Percentiles rank a stretch among this genome's conserved stretches.
These are phyloP conservation scores for Varanus komodoensis DNA, from an alignment of 2,113 vertebrate species.

Conservation along the genomic window DNA sequence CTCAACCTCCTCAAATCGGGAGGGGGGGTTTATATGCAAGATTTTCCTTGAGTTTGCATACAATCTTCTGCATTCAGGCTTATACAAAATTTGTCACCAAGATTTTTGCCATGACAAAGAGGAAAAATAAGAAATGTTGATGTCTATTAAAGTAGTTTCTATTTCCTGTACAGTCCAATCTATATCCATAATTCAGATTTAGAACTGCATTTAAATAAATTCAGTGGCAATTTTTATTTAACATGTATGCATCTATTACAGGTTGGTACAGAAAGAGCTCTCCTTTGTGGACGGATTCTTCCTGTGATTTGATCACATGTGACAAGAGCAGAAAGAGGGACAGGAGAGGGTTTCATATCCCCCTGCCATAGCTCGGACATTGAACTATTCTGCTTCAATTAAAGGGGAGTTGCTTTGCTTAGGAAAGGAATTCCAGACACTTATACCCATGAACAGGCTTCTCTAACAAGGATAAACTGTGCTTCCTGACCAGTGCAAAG, in stretches of 20 bases:
- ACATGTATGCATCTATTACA: conserved; percentile 1
- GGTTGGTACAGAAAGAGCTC: conserved; percentile 46
- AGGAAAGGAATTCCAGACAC: conserved; percentile 42
- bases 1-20: neutral
- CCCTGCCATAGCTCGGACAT: conserved; percentile 63
- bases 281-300: conserved; percentile 64
- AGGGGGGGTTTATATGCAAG: neutral
- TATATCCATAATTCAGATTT: neutral
- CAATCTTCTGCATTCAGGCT: neutral
- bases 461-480: neutral
- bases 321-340: conserved; percentile 62
- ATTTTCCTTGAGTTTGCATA: no score
- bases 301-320: conserved; percentile 50
- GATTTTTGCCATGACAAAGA: neutral
- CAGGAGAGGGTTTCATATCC: conserved; percentile 71
- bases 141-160: neutral
- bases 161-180: neutral
- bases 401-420: conserved; percentile 66
- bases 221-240: conserved; percentile 12
- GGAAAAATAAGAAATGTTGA: neutral
- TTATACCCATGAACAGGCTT: conserved; percentile 9
- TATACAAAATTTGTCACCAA: neutral
- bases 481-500: neutral
- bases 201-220: neutral
- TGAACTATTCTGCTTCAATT: conserved; percentile 70